Evolutionary conservation across 2,888 invertebrate species (phyloP).

Genomic region (Stratiomys singularior): DNA sequence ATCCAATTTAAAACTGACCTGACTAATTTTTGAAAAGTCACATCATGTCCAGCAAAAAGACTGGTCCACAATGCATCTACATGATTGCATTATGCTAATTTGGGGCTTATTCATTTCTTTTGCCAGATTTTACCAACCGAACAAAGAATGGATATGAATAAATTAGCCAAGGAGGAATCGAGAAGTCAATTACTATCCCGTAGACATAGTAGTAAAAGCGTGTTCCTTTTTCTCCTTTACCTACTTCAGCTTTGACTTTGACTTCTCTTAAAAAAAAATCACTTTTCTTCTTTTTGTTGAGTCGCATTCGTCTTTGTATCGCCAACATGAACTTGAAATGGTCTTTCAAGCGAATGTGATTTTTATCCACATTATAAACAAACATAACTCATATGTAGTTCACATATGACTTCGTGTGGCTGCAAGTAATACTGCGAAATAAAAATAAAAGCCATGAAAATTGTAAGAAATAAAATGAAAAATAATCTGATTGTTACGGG

Average conservation of each 20-base stretch:
- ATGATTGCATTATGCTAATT: neutral
- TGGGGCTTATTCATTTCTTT: neutral
- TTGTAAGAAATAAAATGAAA: no score
- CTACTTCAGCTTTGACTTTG: no score
- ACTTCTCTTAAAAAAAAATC: no score
- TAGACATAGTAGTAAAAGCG: neutral
- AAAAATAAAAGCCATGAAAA: no score
- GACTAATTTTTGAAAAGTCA: no score
- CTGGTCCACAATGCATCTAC: no score
- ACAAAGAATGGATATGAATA: neutral
- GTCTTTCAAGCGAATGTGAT: neutral
- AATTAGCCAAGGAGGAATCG: neutral
- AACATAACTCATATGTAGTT: neutral
- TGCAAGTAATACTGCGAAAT: neutral
- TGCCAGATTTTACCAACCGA: no score
- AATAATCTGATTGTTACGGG: neutral
- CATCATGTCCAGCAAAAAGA: no score
- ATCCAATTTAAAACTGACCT: no score
- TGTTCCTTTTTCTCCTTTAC: neutral
- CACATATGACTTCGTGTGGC: neutral
- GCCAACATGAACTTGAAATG: slow-evolving; percentile 1
- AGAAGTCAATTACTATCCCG: neutral
- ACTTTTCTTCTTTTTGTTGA: no score
- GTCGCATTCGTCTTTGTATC: neutral
- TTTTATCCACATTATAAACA: no score